Conservation (phyloP, 1,140 invertebrate species). For the Sarcophaga bullata region DNA sequence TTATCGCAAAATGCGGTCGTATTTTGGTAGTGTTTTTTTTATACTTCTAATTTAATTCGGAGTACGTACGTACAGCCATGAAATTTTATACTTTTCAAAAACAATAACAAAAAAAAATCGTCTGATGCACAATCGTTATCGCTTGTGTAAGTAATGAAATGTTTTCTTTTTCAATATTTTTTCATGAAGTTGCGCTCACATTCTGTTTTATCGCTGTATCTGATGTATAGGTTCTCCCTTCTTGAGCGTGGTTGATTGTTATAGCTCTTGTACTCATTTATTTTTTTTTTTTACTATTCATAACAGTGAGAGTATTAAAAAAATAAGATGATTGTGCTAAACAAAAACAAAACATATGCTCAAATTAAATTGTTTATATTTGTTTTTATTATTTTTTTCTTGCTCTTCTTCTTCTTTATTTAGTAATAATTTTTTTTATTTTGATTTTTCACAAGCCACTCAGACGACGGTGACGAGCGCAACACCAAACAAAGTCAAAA, state of each 20-base stretch:
- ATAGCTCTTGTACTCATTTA: neutral
- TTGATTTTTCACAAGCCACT: neutral
- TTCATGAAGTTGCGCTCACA: no score
- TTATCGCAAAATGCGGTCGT: no score
- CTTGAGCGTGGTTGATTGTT: neutral
- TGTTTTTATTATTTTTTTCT: constrained; percentile 12
- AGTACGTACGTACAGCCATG: no score
- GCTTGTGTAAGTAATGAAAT: no score
- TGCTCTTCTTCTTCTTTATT: neutral
- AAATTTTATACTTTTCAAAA: no score
- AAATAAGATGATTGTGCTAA: neutral
- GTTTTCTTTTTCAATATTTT: no score
- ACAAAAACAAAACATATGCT: constrained; percentile 2
- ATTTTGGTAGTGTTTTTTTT: no score
- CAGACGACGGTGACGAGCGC: neutral
- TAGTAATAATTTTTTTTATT: neutral
- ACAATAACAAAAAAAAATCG: no score
- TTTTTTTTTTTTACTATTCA: neutral
- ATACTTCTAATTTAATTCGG: no score
- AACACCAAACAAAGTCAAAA: neutral
- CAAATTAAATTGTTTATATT: constrained; percentile 16
- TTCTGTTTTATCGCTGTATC: neutral
- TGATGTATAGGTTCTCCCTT: neutral
- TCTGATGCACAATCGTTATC: no score
- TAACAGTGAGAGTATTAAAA: neutral